These are phyloP conservation scores for Mesocricetus auratus DNA, from an alignment of 2,113 vertebrate genomes.

Conservation along the genomic window DNA sequence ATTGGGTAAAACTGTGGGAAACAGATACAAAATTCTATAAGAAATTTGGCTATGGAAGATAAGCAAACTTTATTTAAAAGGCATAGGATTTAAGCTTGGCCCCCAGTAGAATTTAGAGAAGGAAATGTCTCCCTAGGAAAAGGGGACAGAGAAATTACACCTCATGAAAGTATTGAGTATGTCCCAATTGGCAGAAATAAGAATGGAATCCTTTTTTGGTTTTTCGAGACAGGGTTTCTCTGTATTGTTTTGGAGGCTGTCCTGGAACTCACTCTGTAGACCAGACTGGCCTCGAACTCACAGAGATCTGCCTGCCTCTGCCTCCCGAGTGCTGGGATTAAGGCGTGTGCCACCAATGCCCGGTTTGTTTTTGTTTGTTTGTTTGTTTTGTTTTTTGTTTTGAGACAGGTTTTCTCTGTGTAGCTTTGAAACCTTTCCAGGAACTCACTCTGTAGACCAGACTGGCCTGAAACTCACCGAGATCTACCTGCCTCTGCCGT, in stretches of 20 bases:
- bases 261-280: not conserved
- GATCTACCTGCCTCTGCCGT: not conserved
- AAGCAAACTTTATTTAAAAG: constrained; percentile 30
- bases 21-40: constrained; percentile 43
- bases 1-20: not conserved
- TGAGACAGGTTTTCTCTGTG: not conserved
- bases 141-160: not conserved
- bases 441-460: not conserved
- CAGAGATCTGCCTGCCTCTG: not conserved
- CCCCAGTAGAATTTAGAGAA: constrained; percentile 23
- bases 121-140: not conserved
- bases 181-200: not conserved
- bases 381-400: not conserved
- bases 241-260: not conserved
- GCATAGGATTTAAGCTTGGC: not conserved
- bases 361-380: too few species aligned
- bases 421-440: not conserved
- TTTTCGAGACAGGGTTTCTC: not conserved
- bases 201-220: not conserved
- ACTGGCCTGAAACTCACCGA: not conserved
- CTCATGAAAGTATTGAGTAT: not conserved
- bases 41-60: constrained; percentile 43
- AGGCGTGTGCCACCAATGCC: too few species aligned
- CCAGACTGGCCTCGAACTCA: not conserved
- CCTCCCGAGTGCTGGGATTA: not conserved